Conservation (phyloP, 2,888 invertebrate genomes). For the Chrysolina haemoptera region DNA sequence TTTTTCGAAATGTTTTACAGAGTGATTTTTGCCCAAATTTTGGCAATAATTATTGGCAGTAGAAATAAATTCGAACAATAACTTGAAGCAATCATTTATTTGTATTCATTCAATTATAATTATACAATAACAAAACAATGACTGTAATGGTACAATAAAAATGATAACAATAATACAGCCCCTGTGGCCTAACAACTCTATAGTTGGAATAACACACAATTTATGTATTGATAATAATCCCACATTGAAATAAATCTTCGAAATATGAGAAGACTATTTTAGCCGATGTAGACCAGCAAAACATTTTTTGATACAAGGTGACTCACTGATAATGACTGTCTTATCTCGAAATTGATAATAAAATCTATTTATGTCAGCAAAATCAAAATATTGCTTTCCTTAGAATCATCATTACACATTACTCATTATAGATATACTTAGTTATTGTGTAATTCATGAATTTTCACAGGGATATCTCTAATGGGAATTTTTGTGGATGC, state of each 20-base stretch:
- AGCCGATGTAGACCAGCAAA: slow-evolving; percentile 59
- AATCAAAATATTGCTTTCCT: too few relatives aligned
- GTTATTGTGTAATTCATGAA: too few relatives aligned
- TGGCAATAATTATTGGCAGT: not conserved
- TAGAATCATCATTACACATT: too few relatives aligned
- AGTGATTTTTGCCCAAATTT: too few relatives aligned
- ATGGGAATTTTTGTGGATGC: too few relatives aligned
- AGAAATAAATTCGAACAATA: not conserved
- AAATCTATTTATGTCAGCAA: too few relatives aligned
- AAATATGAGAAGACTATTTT: slow-evolving; percentile 51
- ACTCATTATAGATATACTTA: too few relatives aligned
- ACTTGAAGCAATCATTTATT: slow-evolving; percentile 68
- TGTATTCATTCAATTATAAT: slow-evolving; percentile 61
- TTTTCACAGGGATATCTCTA: too few relatives aligned
- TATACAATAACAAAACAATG: slow-evolving; percentile 27
- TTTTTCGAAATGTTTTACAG: too few relatives aligned
- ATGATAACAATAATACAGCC: slow-evolving; percentile 65
- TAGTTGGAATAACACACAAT: slow-evolving; percentile 60
- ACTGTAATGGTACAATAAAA: slow-evolving; percentile 8
- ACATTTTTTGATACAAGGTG: slow-evolving; percentile 30
- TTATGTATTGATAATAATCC: slow-evolving; percentile 56
- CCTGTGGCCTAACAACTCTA: slow-evolving; percentile 67
- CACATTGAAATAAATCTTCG: slow-evolving; percentile 33
- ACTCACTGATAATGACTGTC: slow-evolving; percentile 9
- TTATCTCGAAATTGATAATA: too few relatives aligned